Conservation (phyloP, 2,797 vertebrate genomes). For the Scolopax rusticola region DNA sequence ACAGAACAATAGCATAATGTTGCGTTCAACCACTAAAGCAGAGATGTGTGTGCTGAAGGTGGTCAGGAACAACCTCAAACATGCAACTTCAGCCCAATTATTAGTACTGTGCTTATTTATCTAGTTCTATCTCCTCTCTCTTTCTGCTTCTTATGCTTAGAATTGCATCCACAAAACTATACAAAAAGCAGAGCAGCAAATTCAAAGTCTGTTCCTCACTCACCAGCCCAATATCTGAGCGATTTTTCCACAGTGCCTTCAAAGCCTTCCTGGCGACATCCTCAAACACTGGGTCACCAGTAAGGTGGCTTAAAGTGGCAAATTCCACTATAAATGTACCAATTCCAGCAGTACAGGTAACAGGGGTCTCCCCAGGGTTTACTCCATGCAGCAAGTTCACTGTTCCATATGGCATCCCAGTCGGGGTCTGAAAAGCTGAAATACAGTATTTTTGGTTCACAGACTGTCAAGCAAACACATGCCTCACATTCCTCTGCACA, state of each 20-base stretch:
- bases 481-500: neutral
- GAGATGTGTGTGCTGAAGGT: neutral
- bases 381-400: constrained; percentile 94
- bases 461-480: neutral
- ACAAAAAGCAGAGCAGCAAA: neutral
- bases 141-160: neutral
- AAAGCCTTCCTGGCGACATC: constrained; percentile 87
- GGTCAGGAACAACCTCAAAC: neutral
- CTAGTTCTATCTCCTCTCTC: neutral
- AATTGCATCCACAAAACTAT: neutral
- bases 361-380: constrained; percentile 91
- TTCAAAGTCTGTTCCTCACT: constrained; percentile 25
- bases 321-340: constrained; percentile 98
- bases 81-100: fast-evolving
- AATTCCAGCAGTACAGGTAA: constrained; percentile 96
- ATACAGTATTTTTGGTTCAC: neutral
- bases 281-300: constrained; percentile 91
- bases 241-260: constrained; percentile 89
- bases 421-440: constrained; percentile 94
- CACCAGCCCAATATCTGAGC: constrained; percentile 96
- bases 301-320: constrained; percentile 91
- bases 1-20: neutral
- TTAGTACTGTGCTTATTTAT: neutral
- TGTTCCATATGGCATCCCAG: constrained; percentile 96
- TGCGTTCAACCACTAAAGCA: neutral